phyloP scores from a whole-genome alignment of 2,888 invertebrate genomes.

The Cheiracanthium punctorium region DNA sequence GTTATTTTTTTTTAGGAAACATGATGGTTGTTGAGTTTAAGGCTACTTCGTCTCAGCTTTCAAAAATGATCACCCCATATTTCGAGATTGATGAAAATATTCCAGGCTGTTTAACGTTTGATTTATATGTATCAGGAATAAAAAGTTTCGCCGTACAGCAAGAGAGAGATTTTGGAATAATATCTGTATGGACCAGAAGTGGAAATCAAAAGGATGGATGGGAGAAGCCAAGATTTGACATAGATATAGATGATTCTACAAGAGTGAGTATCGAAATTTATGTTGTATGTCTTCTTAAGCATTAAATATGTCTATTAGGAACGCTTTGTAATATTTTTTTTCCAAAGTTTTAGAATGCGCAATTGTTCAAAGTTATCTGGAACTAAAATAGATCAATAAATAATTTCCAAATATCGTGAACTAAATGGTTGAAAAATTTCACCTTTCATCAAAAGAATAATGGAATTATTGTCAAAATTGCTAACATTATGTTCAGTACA shows the following conservation, averaged over 20 bases:
- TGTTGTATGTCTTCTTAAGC: no score
- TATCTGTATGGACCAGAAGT: background rate
- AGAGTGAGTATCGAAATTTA: slow-evolving; percentile 1
- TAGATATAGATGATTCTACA: background rate
- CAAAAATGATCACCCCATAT: slow-evolving; percentile 9
- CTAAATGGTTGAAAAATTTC: no score
- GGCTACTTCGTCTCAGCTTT: background rate
- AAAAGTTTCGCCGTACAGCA: background rate
- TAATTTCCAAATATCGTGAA: no score
- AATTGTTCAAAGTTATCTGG: no score
- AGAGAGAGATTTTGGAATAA: slow-evolving; percentile 2
- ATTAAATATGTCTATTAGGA: no score
- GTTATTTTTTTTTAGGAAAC: background rate
- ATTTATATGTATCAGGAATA: background rate
- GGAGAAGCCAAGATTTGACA: background rate
- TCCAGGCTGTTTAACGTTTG: background rate
- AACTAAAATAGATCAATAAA: no score
- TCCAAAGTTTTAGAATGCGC: no score
- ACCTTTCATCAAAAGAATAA: no score
- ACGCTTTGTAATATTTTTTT: no score
- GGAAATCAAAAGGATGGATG: background rate
- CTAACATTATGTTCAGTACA: no score
- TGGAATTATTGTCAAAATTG: no score
- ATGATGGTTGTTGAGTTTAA: slow-evolving; percentile 6
- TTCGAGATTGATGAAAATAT: background rate